A percentile compares a stretch with the other conserved stretches of the same genome.
phyloP scores from a whole-genome alignment of 2,888 invertebrate species.

The Eutolmus rufibarbis region DNA sequence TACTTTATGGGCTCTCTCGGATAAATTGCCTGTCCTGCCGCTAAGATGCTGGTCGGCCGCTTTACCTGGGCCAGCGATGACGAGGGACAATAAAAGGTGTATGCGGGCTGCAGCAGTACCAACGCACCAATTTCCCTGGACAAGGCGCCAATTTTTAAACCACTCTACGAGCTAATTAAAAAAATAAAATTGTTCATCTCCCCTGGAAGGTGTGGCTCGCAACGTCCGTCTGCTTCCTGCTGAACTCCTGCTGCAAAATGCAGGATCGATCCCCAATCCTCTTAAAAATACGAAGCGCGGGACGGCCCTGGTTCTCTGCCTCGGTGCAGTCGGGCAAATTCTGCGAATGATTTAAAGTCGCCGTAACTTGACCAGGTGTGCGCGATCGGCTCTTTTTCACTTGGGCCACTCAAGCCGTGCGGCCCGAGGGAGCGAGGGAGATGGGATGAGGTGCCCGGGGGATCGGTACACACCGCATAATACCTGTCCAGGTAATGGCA shows the following conservation, averaged over 20 bases:
- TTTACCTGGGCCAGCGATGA: background rate
- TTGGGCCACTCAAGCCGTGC: background rate
- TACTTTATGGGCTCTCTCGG: background rate
- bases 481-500: constrained; percentile 7
- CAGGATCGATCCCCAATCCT: background rate
- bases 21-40: background rate
- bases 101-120: background rate
- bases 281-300: background rate
- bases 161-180: background rate
- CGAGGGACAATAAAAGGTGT: background rate
- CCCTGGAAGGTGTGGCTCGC: background rate
- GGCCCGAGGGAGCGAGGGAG: background rate
- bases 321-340: background rate
- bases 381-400: background rate
- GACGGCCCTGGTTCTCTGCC: background rate
- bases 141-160: background rate
- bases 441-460: background rate
- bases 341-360: constrained; percentile 27
- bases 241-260: background rate
- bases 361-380: constrained; percentile 23
- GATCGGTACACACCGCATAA: background rate
- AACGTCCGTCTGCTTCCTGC: background rate
- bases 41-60: background rate
- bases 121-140: background rate
- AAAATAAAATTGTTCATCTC: background rate